These are phyloP conservation scores for Melieria crassipennis DNA, from an alignment of 2,888 invertebrate genomes.

Conservation along the genomic window DNA sequence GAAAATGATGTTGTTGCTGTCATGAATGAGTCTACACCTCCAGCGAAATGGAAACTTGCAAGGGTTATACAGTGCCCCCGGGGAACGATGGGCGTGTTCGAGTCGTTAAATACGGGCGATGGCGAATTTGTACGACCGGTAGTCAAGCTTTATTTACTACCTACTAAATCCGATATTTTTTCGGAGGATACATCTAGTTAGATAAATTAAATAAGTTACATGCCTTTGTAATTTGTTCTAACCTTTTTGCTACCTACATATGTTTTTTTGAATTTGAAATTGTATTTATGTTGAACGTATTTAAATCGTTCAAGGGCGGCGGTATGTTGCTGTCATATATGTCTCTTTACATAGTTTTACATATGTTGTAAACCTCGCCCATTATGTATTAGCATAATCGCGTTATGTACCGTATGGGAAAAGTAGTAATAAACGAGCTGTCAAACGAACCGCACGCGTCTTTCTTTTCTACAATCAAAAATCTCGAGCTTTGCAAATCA, in stretches of 20 bases:
- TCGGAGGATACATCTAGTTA: background rate
- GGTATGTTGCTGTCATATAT: background rate
- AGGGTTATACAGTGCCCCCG: slow-evolving; percentile 22
- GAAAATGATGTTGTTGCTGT: slow-evolving; percentile 14
- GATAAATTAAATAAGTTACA: background rate
- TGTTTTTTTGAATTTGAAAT: too few species aligned
- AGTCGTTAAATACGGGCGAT: slow-evolving; percentile 10
- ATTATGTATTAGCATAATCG: too few species aligned
- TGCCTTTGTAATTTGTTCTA: background rate
- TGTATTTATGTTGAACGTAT: background rate
- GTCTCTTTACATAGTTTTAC: background rate
- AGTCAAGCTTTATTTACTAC: slow-evolving; percentile 11
- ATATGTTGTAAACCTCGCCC: background rate
- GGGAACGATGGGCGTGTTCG: slow-evolving; percentile 22
- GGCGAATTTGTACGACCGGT: slow-evolving; percentile 17
- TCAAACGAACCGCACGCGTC: too few species aligned
- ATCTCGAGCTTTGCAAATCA: too few species aligned
- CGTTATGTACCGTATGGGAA: too few species aligned
- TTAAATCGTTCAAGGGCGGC: background rate
- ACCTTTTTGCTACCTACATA: background rate
- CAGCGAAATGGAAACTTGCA: slow-evolving; percentile 21
- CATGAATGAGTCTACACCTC: slow-evolving; percentile 15
- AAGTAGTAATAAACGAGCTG: too few species aligned
- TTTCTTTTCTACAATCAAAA: too few species aligned
- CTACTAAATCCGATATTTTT: slow-evolving; percentile 3